Conservation (phyloP, 2,888 invertebrate species). For the Serrognathus titanus region DNA sequence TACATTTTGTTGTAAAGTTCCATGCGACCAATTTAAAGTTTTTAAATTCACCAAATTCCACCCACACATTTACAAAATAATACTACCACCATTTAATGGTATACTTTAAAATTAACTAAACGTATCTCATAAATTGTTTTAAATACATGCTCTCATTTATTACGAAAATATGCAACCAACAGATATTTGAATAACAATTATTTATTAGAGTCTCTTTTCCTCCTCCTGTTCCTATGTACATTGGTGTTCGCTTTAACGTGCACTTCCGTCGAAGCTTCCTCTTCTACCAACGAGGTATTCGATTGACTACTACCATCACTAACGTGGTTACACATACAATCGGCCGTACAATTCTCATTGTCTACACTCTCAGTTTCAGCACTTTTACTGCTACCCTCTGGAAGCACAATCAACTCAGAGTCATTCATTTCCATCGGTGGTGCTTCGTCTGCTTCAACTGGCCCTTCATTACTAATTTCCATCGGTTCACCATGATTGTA, state of each 20-base stretch:
- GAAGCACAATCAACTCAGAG: background rate
- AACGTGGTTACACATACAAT: background rate
- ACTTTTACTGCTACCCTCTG: background rate
- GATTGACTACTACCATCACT: constrained; percentile 9
- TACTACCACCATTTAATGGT: too few species aligned
- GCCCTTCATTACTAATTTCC: background rate
- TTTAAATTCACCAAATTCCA: too few species aligned
- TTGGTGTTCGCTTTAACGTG: constrained; percentile 1
- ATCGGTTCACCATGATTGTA: constrained; percentile 11
- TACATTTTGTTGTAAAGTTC: too few species aligned
- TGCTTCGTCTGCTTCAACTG: constrained; percentile 31
- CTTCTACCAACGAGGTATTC: constrained; percentile 23
- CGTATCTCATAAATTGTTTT: background rate
- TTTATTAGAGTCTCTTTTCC: constrained; percentile 12
- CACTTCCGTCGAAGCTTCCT: constrained; percentile 12
- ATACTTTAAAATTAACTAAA: too few species aligned
- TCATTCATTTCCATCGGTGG: constrained; percentile 31
- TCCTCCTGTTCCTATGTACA: constrained; percentile 10
- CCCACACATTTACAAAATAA: too few species aligned
- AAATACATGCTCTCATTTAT: background rate
- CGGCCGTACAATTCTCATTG: background rate
- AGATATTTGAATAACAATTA: background rate
- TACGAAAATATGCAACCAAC: background rate
- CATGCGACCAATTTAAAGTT: too few species aligned
- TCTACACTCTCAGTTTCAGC: background rate